Evolutionary conservation across 2,797 vertebrate species (phyloP).

Genomic region (Labroides dimidiatus): DNA sequence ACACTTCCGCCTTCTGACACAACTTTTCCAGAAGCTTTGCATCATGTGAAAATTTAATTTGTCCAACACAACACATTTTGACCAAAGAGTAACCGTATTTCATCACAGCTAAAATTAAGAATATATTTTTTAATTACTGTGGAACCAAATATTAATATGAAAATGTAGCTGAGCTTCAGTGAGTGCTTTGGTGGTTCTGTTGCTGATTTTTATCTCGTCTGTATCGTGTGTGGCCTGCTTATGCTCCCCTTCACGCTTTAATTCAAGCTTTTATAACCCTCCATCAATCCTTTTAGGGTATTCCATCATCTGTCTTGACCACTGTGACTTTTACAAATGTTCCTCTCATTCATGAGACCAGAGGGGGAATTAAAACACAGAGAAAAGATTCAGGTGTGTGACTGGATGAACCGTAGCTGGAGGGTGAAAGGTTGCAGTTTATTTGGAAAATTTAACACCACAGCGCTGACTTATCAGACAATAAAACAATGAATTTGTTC

Average conservation of each 20-base stretch:
- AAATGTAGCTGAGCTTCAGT: too few relatives aligned
- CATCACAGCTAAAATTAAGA: too few relatives aligned
- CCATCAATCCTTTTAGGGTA: conserved; percentile 29
- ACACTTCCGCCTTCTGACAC: too few relatives aligned
- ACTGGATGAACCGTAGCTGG: background rate
- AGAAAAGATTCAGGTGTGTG: background rate
- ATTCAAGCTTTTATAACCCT: conserved; percentile 15
- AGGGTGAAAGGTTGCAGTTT: background rate
- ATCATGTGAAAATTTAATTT: too few relatives aligned
- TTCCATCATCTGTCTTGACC: conserved; percentile 40
- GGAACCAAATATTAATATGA: too few relatives aligned
- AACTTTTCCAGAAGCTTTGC: too few relatives aligned
- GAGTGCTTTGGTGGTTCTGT: too few relatives aligned
- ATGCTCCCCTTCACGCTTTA: conserved; percentile 54
- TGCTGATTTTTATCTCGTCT: too few relatives aligned
- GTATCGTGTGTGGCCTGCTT: conserved; percentile 50
- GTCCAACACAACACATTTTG: too few relatives aligned
- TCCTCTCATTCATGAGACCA: conserved; percentile 22
- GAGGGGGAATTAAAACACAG: background rate
- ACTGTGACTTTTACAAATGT: background rate
- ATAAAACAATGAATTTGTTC: conserved; percentile 39
- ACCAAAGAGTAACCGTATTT: too few relatives aligned
- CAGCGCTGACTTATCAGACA: conserved; percentile 18
- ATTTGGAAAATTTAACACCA: background rate
- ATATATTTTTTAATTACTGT: too few relatives aligned